These are phyloP conservation scores for Hesperia comma DNA, from an alignment of 2,888 invertebrate genomes.

Conservation along the genomic window DNA sequence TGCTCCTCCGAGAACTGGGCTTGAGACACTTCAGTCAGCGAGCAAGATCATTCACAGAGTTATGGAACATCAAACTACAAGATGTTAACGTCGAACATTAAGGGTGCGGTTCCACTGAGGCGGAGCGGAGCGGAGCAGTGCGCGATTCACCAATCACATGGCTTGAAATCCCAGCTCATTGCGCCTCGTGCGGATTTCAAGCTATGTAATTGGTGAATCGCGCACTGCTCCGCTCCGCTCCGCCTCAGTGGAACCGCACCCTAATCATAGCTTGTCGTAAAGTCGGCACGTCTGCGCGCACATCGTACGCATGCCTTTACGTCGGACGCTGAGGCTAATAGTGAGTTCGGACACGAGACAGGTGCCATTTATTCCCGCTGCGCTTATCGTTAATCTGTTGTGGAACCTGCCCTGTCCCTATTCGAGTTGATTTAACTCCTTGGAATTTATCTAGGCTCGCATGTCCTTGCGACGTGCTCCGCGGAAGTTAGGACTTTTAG, in stretches of 20 bases:
- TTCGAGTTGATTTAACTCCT: constrained; percentile 36
- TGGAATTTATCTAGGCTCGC: constrained; percentile 31
- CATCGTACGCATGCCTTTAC: constrained; percentile 12
- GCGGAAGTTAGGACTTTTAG: constrained; percentile 17
- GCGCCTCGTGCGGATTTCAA: no score
- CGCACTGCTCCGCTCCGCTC: no score
- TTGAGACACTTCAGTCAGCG: neutral
- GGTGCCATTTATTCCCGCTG: constrained; percentile 38
- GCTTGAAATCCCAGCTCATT: no score
- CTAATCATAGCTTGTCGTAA: constrained; percentile 4
- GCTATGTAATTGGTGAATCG: no score
- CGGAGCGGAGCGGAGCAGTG: no score
- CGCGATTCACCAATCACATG: no score
- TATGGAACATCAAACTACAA: neutral
- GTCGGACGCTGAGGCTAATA: constrained; percentile 22
- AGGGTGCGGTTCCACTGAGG: no score
- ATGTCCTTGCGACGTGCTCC: constrained; percentile 23
- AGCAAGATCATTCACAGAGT: neutral
- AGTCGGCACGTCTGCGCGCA: neutral
- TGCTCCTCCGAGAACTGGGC: neutral
- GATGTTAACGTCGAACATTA: neutral
- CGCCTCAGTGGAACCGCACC: no score
- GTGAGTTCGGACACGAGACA: constrained; percentile 29
- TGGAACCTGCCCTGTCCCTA: constrained; percentile 36
- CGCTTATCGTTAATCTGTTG: constrained; percentile 37